Base-by-base conservation (phyloP, 2,797 vertebrate species). In the Coilia nasus region DNA sequence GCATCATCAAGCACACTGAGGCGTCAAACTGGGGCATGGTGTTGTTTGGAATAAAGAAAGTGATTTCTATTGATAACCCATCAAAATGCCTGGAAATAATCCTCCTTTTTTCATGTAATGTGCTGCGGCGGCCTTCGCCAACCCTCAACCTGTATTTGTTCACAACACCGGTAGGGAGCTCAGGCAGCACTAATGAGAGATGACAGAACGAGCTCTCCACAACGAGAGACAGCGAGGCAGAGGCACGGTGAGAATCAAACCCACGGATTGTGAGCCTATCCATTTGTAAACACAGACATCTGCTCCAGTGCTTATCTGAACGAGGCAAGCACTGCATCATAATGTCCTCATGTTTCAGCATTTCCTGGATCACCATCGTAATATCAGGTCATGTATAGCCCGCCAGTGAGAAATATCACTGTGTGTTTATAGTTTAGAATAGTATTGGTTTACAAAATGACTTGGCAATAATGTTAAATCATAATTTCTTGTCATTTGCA, bases 271-370 rank as follows among this genome's bases (percentile, higher is more conserved):
- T 7, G 41, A 78, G 41, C 35, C 31, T 19, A 78, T 78, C 71
- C 71, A 41, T 44, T 78, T 78, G 31, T 35, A 78, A 78, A 44
- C 17, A 78, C 71, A 78, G 71, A 9, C 71, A 78, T 78, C 71
- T 78, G 35, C 17, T 21, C 31, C 17, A 44, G 35, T 21, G 71
- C 71, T 78, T 78, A 78, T 44, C 19, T 7, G 71, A 78, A 41
- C 19, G 71, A 41, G 31, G 31, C 44, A 44, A 78, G 71, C 19
- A 44, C 35, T 14, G 14, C 1, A 44, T 44, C 71, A 78, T 6
- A 78, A 78, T 44, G 67, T 15, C 1, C 15, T 31, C 15, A 17
- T 31, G 31, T 41, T 44, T 17, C 6, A 78, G 35, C 31, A 78
- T 78, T 19, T 78, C 71, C 71, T 44, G 71, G 41, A 78, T 44